Conservation (phyloP, 2,113 vertebrate genomes). For the Arenaria interpres region DNA sequence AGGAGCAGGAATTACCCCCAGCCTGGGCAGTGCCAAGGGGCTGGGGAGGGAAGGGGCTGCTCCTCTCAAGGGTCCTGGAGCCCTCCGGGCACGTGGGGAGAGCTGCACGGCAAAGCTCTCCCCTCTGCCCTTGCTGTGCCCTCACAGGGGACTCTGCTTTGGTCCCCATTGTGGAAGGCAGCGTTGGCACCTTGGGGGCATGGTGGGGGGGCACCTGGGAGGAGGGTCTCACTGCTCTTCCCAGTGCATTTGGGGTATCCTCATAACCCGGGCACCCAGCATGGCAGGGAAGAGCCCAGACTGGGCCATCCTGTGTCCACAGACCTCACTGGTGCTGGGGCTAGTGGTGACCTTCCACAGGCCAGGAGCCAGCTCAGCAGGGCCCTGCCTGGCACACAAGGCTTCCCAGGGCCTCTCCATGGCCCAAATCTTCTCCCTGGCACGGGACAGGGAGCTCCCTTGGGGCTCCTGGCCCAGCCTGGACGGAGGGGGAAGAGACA, state of each 20-base stretch:
- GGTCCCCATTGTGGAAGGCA: neutral
- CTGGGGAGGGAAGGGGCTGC: neutral
- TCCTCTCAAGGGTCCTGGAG: accelerated
- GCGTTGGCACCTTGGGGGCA: accelerated
- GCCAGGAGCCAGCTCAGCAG: neutral
- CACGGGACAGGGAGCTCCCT: neutral
- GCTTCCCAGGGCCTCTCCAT: neutral
- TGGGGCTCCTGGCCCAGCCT: neutral
- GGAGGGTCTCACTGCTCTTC: neutral
- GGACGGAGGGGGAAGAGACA: neutral
- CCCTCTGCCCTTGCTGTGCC: neutral
- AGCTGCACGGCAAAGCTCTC: neutral
- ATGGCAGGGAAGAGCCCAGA: neutral
- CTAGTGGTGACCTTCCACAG: neutral
- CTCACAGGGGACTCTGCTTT: neutral
- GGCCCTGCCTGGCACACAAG: neutral
- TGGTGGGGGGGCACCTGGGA: accelerated
- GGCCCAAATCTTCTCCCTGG: neutral
- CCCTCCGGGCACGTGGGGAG: accelerated
- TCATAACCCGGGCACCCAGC: neutral
- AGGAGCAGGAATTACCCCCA: neutral
- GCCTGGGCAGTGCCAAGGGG: neutral
- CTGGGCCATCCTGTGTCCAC: neutral
- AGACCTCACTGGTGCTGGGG: neutral
- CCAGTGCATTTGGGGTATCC: neutral